Percentiles rank a stretch among this genome's conserved stretches.
These are phyloP conservation scores for Carcharodon carcharias DNA, from an alignment of 2,797 vertebrate species.

Conservation along the genomic window DNA sequence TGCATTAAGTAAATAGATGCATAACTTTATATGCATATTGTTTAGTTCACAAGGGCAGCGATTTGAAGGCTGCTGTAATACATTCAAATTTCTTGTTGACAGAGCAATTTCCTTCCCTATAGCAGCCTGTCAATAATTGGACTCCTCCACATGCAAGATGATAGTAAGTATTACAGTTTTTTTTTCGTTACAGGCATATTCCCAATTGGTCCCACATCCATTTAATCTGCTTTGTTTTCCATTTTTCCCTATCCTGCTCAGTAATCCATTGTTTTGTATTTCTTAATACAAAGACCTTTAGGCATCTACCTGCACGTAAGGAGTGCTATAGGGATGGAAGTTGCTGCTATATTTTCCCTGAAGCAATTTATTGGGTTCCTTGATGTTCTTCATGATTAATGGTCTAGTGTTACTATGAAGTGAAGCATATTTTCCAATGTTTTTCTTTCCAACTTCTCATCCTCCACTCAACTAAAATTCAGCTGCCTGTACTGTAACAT, in stretches of 20 bases:
- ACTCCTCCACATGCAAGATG: not conserved
- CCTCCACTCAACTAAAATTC: not conserved
- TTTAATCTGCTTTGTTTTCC: not conserved
- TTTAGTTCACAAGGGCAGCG: not conserved
- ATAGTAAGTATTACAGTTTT: not conserved
- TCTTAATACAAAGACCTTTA: not conserved
- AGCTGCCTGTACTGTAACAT: not conserved
- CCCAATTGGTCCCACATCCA: not conserved
- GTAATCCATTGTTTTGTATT: not conserved
- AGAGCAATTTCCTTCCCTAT: not conserved
- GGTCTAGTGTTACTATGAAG: not conserved
- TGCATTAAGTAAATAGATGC: not conserved
- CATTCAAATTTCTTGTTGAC: not conserved
- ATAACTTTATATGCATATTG: not conserved
- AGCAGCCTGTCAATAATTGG: not conserved
- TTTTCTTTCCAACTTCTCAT: not conserved
- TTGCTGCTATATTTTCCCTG: not conserved
- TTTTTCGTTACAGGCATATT: not conserved
- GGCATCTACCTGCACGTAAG: not conserved
- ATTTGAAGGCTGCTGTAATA: not conserved
- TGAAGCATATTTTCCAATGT: not conserved
- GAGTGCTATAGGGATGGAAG: not conserved
- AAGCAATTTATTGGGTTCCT: not conserved
- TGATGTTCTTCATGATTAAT: not conserved
- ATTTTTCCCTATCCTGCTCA: not conserved